Conservation (phyloP, 2,113 vertebrate genomes). For the Macaca nemestrina region DNA sequence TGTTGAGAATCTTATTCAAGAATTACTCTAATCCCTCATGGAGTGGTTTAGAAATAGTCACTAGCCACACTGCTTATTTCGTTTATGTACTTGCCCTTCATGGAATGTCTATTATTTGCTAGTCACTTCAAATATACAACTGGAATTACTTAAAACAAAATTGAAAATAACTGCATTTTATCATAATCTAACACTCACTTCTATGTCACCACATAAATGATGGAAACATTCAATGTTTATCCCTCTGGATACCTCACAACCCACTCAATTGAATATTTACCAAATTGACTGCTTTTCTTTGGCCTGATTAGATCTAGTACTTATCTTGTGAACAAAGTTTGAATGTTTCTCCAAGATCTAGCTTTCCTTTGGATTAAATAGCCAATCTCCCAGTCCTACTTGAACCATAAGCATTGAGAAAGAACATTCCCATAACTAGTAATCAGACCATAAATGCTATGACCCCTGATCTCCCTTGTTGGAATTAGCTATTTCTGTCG, state of each 20-base stretch:
- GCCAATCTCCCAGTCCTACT: neutral
- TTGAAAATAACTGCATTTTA: neutral
- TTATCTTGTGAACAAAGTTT: neutral
- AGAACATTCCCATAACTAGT: neutral
- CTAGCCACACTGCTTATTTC: neutral
- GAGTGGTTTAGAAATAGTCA: neutral
- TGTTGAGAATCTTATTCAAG: neutral
- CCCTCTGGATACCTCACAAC: neutral
- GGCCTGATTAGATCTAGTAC: neutral
- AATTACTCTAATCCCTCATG: neutral
- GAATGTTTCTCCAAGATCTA: neutral
- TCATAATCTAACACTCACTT: neutral
- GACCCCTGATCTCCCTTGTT: neutral
- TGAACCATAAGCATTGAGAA: neutral
- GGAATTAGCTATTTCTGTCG: neutral
- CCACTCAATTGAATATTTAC: neutral
- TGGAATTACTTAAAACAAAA: neutral
- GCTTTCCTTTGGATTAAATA: neutral
- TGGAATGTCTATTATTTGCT: neutral
- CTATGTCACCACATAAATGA: neutral
- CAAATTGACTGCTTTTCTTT: neutral
- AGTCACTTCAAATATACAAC: neutral
- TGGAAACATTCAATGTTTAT: neutral
- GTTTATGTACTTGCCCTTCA: neutral
- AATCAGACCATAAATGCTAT: neutral